These are phyloP conservation scores for Sinodicranocentrus sp. DNA, from an alignment of 2,888 invertebrate genomes.

Conservation along the genomic window DNA sequence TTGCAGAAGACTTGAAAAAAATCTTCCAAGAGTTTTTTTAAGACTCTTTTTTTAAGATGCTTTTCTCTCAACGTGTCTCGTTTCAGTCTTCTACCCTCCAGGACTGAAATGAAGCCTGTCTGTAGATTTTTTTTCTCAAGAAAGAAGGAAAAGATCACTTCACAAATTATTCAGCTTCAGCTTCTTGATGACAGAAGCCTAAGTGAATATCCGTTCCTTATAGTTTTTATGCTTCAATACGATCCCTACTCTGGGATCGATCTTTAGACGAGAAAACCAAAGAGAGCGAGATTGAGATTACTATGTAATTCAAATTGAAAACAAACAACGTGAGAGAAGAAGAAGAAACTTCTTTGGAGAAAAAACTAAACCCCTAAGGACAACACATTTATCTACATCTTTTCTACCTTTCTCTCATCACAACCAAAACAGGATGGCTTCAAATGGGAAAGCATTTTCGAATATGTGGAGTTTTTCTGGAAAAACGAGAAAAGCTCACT, in stretches of 20 bases:
- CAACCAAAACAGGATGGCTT: not conserved
- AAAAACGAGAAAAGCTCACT: not conserved
- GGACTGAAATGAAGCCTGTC: too few relatives aligned
- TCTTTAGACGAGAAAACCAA: slow-evolving; percentile 51
- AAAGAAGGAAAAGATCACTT: too few relatives aligned
- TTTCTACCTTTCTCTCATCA: not conserved
- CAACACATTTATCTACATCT: slow-evolving; percentile 21
- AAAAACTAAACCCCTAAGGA: slow-evolving; percentile 46
- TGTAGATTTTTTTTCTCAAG: too few relatives aligned
- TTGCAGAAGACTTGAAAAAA: not conserved
- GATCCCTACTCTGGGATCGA: slow-evolving; percentile 42
- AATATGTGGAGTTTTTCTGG: not conserved
- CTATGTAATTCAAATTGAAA: slow-evolving; percentile 67
- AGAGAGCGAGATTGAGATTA: slow-evolving; percentile 59
- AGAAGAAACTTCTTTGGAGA: slow-evolving; percentile 46
- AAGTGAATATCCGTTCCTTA: not conserved
- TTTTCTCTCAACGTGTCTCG: not conserved
- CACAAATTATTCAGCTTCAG: slow-evolving; percentile 49
- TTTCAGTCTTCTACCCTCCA: not conserved
- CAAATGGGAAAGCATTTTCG: not conserved
- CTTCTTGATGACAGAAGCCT: slow-evolving; percentile 41
- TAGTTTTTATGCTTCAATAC: slow-evolving; percentile 2
- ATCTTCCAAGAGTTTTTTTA: not conserved
- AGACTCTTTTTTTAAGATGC: slow-evolving; percentile 10
- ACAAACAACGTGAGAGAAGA: too few relatives aligned